Percentiles rank a stretch among this genome's conserved stretches.
Evolutionary conservation across 2,113 vertebrate species (phyloP).

Genomic region (Canis aureus): DNA sequence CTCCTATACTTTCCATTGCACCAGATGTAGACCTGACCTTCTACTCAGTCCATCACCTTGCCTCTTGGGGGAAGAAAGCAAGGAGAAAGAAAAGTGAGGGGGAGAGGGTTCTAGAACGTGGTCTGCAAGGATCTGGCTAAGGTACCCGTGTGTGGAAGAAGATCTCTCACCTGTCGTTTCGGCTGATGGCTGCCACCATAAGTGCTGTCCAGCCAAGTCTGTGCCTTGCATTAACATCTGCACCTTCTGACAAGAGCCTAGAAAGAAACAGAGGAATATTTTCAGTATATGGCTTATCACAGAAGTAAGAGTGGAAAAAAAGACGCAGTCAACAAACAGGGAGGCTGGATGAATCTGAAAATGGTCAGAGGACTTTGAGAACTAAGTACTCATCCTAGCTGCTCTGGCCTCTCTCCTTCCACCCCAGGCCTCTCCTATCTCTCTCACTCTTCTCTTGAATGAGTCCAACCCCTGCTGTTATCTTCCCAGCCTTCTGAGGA

Average conservation of each 20-base stretch:
- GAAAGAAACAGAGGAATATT: background rate
- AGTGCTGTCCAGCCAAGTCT: conserved; percentile 95
- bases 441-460: background rate
- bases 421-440: background rate
- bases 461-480: background rate
- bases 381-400: background rate
- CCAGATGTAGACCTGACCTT: background rate
- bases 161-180: conserved; percentile 91
- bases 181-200: conserved; percentile 96
- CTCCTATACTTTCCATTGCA: background rate
- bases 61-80: background rate
- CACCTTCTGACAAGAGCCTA: conserved; percentile 92
- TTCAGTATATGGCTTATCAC: background rate
- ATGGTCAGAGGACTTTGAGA: conserved; percentile 5
- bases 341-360: background rate
- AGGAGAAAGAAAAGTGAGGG: background rate
- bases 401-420: background rate
- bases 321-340: rapidly evolving
- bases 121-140: background rate
- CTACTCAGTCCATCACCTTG: background rate
- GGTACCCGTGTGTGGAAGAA: background rate
- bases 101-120: background rate
- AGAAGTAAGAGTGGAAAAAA: background rate
- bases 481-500: background rate
- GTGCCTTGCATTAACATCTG: conserved; percentile 93